Percentiles rank a stretch among this genome's conserved stretches.
These are phyloP conservation scores for Microtus montanus DNA, from an alignment of 2,113 vertebrate species.

Conservation along the genomic window DNA sequence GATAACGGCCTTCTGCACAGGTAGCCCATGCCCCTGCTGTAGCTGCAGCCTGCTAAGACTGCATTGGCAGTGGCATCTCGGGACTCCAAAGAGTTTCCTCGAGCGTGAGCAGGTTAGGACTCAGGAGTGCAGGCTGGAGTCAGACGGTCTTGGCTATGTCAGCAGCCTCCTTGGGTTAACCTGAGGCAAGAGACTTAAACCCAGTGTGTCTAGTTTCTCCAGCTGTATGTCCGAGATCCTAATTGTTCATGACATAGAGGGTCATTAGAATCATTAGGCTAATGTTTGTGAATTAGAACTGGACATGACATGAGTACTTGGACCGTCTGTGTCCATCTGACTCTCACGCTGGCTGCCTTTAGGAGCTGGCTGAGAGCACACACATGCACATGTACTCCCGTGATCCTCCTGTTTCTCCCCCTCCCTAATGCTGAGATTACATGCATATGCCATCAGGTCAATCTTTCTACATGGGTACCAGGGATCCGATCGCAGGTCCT, in stretches of 20 bases:
- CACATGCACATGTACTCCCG: not conserved
- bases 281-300: not conserved
- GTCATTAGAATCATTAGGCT: not conserved
- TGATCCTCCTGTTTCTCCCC: not conserved
- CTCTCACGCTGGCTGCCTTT: no score
- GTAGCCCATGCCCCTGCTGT: not conserved
- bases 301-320: not conserved
- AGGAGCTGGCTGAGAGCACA: no score
- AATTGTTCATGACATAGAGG: no score
- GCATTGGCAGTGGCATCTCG: not conserved
- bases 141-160: not conserved
- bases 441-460: not conserved
- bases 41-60: not conserved
- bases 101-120: not conserved
- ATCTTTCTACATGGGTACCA: not conserved
- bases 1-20: not conserved
- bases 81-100: not conserved
- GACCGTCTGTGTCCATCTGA: no score
- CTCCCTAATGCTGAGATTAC: not conserved
- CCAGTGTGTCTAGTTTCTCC: not conserved
- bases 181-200: not conserved
- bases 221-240: no score
- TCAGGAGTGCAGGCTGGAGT: not conserved
- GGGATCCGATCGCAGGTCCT: not conserved
- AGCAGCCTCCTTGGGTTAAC: fast-evolving